phyloP scores from a whole-genome alignment of 2,797 vertebrate genomes.

The Sebastes hopkinsi region DNA sequence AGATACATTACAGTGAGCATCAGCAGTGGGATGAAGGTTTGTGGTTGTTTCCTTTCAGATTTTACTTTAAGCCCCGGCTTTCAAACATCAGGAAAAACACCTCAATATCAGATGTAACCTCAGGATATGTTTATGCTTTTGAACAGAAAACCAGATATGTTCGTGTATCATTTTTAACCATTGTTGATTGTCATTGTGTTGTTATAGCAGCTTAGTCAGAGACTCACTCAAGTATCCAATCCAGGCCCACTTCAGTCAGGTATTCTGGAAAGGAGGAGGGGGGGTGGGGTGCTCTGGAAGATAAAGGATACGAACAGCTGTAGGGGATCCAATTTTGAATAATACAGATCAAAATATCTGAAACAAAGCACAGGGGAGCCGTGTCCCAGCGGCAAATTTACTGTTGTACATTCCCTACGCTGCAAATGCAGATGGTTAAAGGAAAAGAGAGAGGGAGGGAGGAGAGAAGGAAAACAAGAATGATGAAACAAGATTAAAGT shows the following conservation, averaged over 20 bases:
- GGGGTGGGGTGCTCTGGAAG: neutral
- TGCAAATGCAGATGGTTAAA: conserved; percentile 30
- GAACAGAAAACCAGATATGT: neutral
- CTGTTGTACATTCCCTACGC: neutral
- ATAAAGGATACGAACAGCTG: conserved; percentile 40
- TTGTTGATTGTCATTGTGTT: conserved; percentile 11
- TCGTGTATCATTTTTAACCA: neutral
- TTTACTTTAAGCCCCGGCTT: neutral
- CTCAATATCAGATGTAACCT: neutral
- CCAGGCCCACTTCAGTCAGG: conserved; percentile 21
- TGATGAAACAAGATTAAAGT: conserved; percentile 47
- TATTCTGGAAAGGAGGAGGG: neutral
- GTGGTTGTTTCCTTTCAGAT: neutral
- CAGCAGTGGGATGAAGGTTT: neutral
- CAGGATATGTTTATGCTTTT: neutral
- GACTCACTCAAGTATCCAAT: conserved; percentile 28
- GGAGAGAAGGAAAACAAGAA: conserved; percentile 10
- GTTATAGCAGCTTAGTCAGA: conserved; percentile 6
- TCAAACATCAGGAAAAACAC: neutral
- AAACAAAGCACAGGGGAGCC: conserved; percentile 41
- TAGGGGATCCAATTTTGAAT: conserved; percentile 43
- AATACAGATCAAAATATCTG: conserved; percentile 54
- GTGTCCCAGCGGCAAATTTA: conserved; percentile 43
- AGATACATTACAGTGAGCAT: neutral
- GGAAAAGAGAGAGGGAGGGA: neutral